Conservation (phyloP, 2,888 invertebrate species). For the Trachelus iudaicus region DNA sequence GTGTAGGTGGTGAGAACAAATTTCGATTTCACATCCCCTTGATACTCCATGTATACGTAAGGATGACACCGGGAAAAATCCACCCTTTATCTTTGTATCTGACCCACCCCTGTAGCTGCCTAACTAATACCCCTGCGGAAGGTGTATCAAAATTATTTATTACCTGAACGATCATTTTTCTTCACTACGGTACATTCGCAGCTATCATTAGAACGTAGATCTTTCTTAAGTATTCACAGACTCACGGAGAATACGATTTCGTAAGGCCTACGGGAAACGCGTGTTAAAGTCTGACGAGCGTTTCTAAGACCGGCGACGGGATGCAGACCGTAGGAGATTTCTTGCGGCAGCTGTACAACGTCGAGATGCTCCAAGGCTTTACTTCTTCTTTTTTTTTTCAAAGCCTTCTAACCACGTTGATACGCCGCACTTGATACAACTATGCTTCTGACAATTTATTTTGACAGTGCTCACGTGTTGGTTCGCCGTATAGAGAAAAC, state of each 20-base stretch:
- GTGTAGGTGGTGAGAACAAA: slow-evolving; percentile 32
- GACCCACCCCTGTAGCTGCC: background rate
- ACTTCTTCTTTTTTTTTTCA: background rate
- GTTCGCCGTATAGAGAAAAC: background rate
- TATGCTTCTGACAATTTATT: slow-evolving; percentile 38
- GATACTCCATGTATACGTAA: slow-evolving; percentile 25
- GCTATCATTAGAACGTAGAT: background rate
- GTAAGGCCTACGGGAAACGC: slow-evolving; percentile 21
- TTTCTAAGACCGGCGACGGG: background rate
- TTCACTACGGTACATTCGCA: background rate
- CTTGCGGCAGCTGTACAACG: background rate
- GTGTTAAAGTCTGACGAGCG: slow-evolving; percentile 1
- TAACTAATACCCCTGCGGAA: background rate
- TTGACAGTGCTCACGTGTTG: slow-evolving; percentile 39
- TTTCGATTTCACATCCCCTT: slow-evolving; percentile 38
- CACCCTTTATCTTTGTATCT: slow-evolving; percentile 2
- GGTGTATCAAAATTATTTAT: background rate
- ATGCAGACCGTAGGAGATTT: background rate
- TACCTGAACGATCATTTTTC: background rate
- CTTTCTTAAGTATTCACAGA: background rate
- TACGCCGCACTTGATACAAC: slow-evolving; percentile 41
- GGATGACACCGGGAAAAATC: slow-evolving; percentile 9
- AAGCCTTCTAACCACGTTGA: background rate
- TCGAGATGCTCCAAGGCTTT: background rate
- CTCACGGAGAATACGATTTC: slow-evolving; percentile 13